Evolutionary conservation across 2,797 vertebrate genomes (phyloP).

Genomic region (Cyprinodon diabolis): DNA sequence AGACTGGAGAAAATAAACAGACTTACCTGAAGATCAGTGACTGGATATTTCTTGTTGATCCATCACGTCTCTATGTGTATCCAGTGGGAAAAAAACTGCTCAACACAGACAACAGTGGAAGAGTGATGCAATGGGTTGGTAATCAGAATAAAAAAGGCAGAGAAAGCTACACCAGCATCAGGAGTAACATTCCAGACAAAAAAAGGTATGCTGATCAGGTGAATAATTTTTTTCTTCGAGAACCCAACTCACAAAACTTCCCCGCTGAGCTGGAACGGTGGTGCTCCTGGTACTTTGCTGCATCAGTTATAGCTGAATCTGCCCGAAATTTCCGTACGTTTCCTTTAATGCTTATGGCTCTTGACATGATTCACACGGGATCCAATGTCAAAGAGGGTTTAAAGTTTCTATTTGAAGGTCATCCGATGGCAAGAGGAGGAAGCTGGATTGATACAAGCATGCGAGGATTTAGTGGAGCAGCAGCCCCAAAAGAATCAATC

Average conservation of each 20-base stretch:
- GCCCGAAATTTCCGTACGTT: slow-evolving; percentile 57
- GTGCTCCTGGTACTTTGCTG: slow-evolving; percentile 32
- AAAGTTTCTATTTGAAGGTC: neutral
- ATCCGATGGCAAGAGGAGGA: slow-evolving; percentile 34
- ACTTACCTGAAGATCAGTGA: slow-evolving; percentile 47
- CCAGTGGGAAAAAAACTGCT: slow-evolving; percentile 35
- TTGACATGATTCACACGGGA: slow-evolving; percentile 3
- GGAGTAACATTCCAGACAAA: rapidly evolving
- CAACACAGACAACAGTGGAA: rapidly evolving
- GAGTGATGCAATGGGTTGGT: rapidly evolving
- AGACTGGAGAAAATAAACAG: rapidly evolving
- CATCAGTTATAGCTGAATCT: slow-evolving; percentile 57
- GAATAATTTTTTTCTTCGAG: neutral
- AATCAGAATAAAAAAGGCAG: neutral
- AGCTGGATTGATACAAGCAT: slow-evolving; percentile 37
- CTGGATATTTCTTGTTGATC: slow-evolving; percentile 32
- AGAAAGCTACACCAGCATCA: slow-evolving; percentile 2
- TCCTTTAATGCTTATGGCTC: slow-evolving; percentile 33
- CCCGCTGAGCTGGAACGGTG: too few relatives aligned
- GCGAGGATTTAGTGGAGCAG: slow-evolving; percentile 49
- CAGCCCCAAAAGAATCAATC: neutral
- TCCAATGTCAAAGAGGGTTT: neutral
- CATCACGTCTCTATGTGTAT: neutral
- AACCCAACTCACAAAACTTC: rapidly evolving
- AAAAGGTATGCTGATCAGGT: neutral